Conservation (phyloP, 2,888 invertebrate genomes). For the Stenodema calcarata region DNA sequence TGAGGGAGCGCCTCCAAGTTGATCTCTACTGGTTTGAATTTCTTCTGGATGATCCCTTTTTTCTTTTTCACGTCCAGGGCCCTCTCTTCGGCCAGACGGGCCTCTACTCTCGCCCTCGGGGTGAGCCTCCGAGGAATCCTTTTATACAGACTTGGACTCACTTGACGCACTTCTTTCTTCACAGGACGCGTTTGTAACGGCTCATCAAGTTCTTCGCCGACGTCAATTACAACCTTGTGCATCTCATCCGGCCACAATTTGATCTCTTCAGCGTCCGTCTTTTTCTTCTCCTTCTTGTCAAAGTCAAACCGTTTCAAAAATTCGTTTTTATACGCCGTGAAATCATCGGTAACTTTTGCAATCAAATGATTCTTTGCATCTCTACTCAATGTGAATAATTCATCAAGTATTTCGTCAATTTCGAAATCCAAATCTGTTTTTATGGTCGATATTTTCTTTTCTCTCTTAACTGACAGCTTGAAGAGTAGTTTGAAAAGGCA, state of each 20-base stretch:
- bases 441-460: background rate
- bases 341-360: background rate
- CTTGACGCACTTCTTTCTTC: background rate
- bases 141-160: slow-evolving; percentile 10
- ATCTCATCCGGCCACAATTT: slow-evolving; percentile 1
- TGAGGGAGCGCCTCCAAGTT: background rate
- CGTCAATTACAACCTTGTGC: background rate
- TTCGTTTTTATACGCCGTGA: background rate
- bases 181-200: background rate
- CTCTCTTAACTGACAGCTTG: slow-evolving; percentile 1
- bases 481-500: slow-evolving; percentile 27
- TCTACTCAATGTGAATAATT: background rate
- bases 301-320: background rate
- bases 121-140: background rate
- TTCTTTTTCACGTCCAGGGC: slow-evolving; percentile 12
- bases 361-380: background rate
- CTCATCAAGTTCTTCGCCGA: background rate
- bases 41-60: background rate
- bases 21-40: slow-evolving; percentile 15
- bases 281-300: background rate
- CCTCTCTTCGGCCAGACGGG: background rate
- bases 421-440: slow-evolving; percentile 23
- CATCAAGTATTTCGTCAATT: slow-evolving; percentile 30
- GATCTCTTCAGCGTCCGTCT: slow-evolving; percentile 7
- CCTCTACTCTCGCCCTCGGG: slow-evolving; percentile 4